These are phyloP conservation scores for Takifugu ocellatus DNA, from an alignment of 2,797 vertebrate genomes.

Conservation along the genomic window DNA sequence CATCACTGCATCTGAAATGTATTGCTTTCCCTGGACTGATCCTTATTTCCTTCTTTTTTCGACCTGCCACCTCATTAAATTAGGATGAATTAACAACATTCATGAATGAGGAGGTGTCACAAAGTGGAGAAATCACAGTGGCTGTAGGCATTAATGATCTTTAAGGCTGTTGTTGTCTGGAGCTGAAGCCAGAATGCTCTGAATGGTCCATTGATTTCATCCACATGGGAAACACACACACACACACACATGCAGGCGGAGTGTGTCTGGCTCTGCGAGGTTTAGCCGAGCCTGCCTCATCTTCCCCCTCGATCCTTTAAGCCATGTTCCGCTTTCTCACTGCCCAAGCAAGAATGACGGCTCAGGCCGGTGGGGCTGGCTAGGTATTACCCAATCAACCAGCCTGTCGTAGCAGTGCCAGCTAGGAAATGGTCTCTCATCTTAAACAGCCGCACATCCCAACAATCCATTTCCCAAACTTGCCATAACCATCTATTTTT, in stretches of 20 bases:
- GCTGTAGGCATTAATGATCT: slow-evolving; percentile 56
- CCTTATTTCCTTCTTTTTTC: slow-evolving; percentile 20
- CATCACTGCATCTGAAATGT: slow-evolving; percentile 31
- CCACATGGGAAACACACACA: slow-evolving; percentile 22
- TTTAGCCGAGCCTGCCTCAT: slow-evolving; percentile 63
- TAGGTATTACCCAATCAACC: slow-evolving; percentile 28
- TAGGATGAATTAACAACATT: slow-evolving; percentile 13
- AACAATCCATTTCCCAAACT: not conserved
- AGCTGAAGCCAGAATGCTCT: slow-evolving; percentile 40
- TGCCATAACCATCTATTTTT: slow-evolving; percentile 4
- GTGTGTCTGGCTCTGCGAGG: slow-evolving; percentile 46
- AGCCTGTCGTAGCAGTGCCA: slow-evolving; percentile 9
- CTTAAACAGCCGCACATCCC: slow-evolving; percentile 4
- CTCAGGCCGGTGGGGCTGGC: slow-evolving; percentile 33
- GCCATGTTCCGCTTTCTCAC: slow-evolving; percentile 57
- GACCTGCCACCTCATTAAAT: slow-evolving; percentile 21
- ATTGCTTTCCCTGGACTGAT: slow-evolving; percentile 6
- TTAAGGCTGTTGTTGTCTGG: slow-evolving; percentile 46
- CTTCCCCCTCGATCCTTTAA: slow-evolving; percentile 62
- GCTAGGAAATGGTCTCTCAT: not conserved
- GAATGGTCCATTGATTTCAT: slow-evolving; percentile 65
- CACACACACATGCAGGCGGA: not conserved
- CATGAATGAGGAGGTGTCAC: slow-evolving; percentile 26
- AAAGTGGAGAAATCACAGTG: slow-evolving; percentile 22
- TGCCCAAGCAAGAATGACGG: slow-evolving; percentile 55